Base-by-base conservation (phyloP, 1,140 invertebrate genomes). In the Campoletis sonorensis region DNA sequence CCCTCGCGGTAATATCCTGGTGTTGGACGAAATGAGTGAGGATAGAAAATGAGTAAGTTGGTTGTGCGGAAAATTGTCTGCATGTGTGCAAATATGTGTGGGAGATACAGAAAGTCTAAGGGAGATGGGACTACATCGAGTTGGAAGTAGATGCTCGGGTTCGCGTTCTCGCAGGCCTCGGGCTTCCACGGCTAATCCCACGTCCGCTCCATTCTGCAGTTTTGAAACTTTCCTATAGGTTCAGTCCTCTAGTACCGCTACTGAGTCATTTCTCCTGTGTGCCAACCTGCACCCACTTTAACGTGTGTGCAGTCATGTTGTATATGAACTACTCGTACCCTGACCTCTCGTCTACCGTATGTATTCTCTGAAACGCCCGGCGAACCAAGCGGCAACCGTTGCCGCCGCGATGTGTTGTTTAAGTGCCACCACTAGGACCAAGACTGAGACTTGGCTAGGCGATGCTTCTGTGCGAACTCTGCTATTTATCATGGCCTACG, bases 131-230 rank as follows among this genome's bases (percentile, higher is more conserved):
- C 33, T 11, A 67, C n/a, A 64, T 23, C 7, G 61, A 64, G 61
- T 37, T 33, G 76, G 49, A 27, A 51, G 76, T 45, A 45, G 15
- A 16, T 64, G 33, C 18, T 27, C 33, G 79, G 85, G 61, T n/a
- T 37, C 26, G 61, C 61, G 13, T 78, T 37, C 7, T 45, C 76
- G 23, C 37, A 37, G 76, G 51, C 73, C 73, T 77, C 73, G 18
- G 67, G 67, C 67, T 27, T 70, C 30, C 67, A 70, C 58, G 85
- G 87, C 85, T 89, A 91, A 90, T 91, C 89, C 86, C 84, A 85
- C 88, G 85, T 89, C 86, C 89, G 89, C 82, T 88, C 86, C 86
- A 88, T 90, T 90, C 85, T 88, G 86, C 87, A 91, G 86, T 90
- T 91, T 91, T 88, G 88, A 91, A 91, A 91, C 89, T 91, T 90